Evolutionary conservation across 2,113 vertebrate species (phyloP), one percentile per base, ranked within the genome.

Genomic region (Rhinichthys klamathensis): DNA sequence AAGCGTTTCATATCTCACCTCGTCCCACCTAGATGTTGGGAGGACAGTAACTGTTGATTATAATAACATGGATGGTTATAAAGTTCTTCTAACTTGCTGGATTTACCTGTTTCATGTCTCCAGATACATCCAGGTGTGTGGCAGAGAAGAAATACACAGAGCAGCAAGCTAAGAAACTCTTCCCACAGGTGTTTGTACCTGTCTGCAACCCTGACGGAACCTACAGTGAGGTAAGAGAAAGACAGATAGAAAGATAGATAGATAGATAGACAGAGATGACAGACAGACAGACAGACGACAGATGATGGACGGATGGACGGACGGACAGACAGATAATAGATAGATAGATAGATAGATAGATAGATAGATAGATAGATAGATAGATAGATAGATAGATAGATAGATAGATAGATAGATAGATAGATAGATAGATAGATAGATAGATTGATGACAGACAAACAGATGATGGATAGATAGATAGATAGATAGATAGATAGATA

Each of bases 121-220:
- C 92, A 99, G 98, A 98, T 88, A 96, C 97, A 85, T 98, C 98
- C 92, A 96, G 97, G 93, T 99, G 98, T 92, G 97, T 97, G 82
- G 97, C 97, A 65, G 98, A 99, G 92, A 96, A 98, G 94, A 99
- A 97, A 89, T 98, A 99, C 88, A 99, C 97, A 1, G 97, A 99
- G 91, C 97, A 99, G 87, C 98, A 99, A 91, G 98, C 97, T 82
- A 98, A 98, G 92, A 98, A 97, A 90, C 94, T 98, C 88, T 95
- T 97, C 85, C 97, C 97, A 12, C 97, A 99, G 91, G 98, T 98
- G 75, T 99, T 99, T 92, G 96, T 99, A 60, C 98, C 98, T 0
- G 98, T 98, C 25, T 99, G 98, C 92, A 97, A 96, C 16, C 97
- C 97, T 0, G 98, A 99, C 0, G 98, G 98, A 88, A 98, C 98